Evolutionary conservation across 2,797 vertebrate genomes (phyloP), one percentile per base, ranked within the genome.

Genomic region (Catharus ustulatus): DNA sequence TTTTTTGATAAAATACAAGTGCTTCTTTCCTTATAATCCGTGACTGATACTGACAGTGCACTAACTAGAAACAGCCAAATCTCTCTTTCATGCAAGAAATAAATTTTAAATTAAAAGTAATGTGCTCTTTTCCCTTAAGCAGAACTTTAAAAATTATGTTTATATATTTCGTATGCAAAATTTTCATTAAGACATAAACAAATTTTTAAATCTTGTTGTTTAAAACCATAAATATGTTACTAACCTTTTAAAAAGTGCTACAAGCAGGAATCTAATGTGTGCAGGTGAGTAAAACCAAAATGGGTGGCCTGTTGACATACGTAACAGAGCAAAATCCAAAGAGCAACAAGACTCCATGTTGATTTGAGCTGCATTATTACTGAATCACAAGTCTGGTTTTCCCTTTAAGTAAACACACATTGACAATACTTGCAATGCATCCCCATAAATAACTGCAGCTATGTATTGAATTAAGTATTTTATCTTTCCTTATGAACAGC

Each of bases 41-140:
- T 43, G 23, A 76, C 46, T 69, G 26, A 82, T 43, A 69, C 22
- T 58, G 48, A 29, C 20, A 52, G 34, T 20, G 6, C 7, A 62
- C 18, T 13, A 30, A 57, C 45, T 29, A 46, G 17, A 59, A 84
- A 26, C 10, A 55, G 38, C 13, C 43, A 76, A 51, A 32, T 14
- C 11, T 54, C 29, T 64, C 38, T 69, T 45, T n/a, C 15, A 30
- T 23, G 66, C 12, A 62, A 36, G 9, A 64, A 67, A 10, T 32
- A 22, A 40, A 10, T 23, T 30, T 52, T 49, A 58, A 51, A 71
- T 46, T 15, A 45, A 68, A 69, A 27, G 9, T 10, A 80, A 29
- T 0, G 4, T 26, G 12, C 3, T 68, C n/a, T 62, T 78, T 52
- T 42, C 10, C 24, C 21, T 29, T 11, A 49, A 19, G 4, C 0